Evolutionary conservation across 2,113 vertebrate genomes (phyloP).

Genomic region (Elanoides forficatus): DNA sequence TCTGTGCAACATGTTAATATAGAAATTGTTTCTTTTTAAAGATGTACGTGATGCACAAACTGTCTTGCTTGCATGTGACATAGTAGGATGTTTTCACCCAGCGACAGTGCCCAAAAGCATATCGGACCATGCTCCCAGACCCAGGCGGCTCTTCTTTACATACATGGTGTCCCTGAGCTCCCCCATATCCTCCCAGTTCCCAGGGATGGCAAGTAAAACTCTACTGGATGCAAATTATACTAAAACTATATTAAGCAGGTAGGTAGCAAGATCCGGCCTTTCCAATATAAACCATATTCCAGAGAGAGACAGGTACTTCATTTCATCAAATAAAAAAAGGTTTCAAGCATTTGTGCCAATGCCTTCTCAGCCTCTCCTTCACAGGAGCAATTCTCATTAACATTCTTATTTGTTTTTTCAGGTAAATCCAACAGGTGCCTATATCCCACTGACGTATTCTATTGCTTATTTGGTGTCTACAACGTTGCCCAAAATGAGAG

Average conservation of each 20-base stretch:
- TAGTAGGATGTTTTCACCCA: not conserved
- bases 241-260: not conserved
- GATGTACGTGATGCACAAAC: accelerated
- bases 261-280: not conserved
- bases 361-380: not conserved
- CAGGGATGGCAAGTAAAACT: not conserved
- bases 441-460: accelerated
- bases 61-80: not conserved
- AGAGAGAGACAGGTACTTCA: not conserved
- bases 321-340: not conserved
- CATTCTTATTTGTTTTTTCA: not conserved
- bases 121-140: not conserved
- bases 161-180: no score
- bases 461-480: not conserved
- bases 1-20: not conserved
- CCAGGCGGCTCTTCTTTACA: accelerated
- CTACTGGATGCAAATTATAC: not conserved
- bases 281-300: not conserved
- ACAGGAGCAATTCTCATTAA: not conserved
- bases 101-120: accelerated
- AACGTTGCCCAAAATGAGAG: not conserved
- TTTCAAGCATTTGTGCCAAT: no score
- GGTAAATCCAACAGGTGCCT: not conserved
- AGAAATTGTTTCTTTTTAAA: not conserved
- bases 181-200: not conserved